Percentiles rank a stretch among this genome's conserved stretches.
Evolutionary conservation across 2,797 vertebrate genomes (phyloP).

Genomic region (Galagoides demidoff): DNA sequence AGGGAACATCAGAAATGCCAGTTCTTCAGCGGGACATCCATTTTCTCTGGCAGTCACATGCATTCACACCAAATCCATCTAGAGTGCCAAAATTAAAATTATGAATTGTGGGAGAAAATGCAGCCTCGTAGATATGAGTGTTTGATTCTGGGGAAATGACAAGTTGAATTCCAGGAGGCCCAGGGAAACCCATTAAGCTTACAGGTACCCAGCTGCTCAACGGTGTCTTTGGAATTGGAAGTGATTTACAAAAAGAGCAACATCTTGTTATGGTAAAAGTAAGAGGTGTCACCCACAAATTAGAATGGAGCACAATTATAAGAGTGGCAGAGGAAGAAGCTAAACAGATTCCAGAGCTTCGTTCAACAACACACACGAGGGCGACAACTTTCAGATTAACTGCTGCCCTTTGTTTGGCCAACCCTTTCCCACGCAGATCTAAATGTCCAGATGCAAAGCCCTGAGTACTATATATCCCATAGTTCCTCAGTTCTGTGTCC

Average conservation of each 20-base stretch:
- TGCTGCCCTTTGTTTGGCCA: neutral
- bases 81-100: slow-evolving; percentile 73
- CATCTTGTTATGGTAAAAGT: neutral
- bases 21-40: slow-evolving; percentile 54
- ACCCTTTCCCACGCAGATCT: neutral
- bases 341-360: neutral
- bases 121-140: neutral
- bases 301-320: neutral
- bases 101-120: slow-evolving; percentile 49
- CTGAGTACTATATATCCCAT: neutral
- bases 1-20: slow-evolving; percentile 45
- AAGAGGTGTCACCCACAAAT: neutral
- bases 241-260: neutral
- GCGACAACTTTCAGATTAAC: neutral
- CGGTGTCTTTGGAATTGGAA: neutral
- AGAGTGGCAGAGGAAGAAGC: neutral
- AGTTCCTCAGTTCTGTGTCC: neutral
- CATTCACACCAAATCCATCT: slow-evolving; percentile 42
- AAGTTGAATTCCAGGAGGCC: slow-evolving; percentile 5
- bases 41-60: slow-evolving; percentile 66
- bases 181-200: neutral
- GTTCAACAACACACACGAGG: neutral
- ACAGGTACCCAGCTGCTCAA: neutral
- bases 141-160: slow-evolving; percentile 22
- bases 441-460: neutral